Evolutionary conservation across 2,888 invertebrate genomes (phyloP).

Genomic region (Sympetrum striolatum): DNA sequence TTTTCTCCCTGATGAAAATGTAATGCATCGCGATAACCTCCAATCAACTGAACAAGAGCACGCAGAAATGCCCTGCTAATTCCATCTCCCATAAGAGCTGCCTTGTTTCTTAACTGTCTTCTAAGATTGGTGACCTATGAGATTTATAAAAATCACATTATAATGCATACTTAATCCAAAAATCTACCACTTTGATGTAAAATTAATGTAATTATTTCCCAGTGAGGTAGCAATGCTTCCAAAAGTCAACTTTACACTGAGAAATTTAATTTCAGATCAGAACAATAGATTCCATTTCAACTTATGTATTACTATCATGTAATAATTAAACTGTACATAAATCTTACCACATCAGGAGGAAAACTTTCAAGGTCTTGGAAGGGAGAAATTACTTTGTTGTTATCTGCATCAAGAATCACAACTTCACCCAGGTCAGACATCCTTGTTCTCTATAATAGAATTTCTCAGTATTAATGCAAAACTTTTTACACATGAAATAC

Average conservation of each 20-base stretch:
- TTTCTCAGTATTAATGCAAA: neutral
- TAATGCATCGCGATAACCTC: constrained; percentile 91
- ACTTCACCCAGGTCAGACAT: constrained; percentile 91
- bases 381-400: constrained; percentile 82
- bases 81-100: constrained; percentile 85
- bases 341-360: constrained; percentile 85
- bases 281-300: too few species aligned
- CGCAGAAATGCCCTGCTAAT: constrained; percentile 91
- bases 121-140: constrained; percentile 75
- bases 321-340: constrained; percentile 48
- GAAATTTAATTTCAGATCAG: neutral
- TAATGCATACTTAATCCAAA: neutral
- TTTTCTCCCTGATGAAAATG: constrained; percentile 74
- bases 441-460: constrained; percentile 70
- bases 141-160: constrained; percentile 44
- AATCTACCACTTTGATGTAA: too few species aligned
- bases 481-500: neutral
- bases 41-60: constrained; percentile 91
- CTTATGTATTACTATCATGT: neutral
- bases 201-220: too few species aligned
- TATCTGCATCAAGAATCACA: constrained; percentile 92
- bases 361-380: constrained; percentile 89
- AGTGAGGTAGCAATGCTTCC: too few species aligned
- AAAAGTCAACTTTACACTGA: too few species aligned
- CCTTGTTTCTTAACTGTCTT: constrained; percentile 76